Conservation (phyloP, 2,888 invertebrate species). For the Philereme vetulata region DNA sequence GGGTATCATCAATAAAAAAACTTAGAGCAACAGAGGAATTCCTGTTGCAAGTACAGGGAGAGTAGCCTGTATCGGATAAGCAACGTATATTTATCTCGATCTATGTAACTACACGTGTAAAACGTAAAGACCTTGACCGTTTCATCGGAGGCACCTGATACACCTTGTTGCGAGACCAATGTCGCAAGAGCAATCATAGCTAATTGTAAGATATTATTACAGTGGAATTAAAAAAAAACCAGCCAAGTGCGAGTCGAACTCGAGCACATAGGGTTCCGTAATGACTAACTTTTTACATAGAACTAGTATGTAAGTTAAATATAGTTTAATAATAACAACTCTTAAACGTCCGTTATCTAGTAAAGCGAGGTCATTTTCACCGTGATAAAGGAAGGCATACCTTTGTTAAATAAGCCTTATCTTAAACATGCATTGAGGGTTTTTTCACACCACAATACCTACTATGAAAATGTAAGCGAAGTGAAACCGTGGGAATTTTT, state of each 20-base stretch:
- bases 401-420: constrained; percentile 23
- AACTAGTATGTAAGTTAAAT: background rate
- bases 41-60: too few species aligned
- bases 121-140: constrained; percentile 8
- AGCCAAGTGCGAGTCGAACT: too few species aligned
- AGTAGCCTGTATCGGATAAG: too few species aligned
- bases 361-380: constrained; percentile 26
- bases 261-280: too few species aligned
- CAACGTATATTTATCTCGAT: too few species aligned
- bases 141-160: constrained; percentile 1
- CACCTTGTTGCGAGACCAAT: constrained; percentile 16
- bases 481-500: too few species aligned
- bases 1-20: too few species aligned
- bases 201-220: constrained; percentile 24
- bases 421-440: constrained; percentile 11
- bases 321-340: background rate
- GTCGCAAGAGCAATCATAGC: constrained; percentile 21
- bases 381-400: constrained; percentile 21
- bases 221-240: too few species aligned
- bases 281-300: too few species aligned
- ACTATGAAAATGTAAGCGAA: too few species aligned
- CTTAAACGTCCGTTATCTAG: constrained; percentile 18
- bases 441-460: constrained; percentile 1
- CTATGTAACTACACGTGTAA: background rate
- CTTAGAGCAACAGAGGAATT: too few species aligned